Base-by-base conservation (phyloP, 92 coral and sea anemone genomes). In the Micromussa lordhowensis region DNA sequence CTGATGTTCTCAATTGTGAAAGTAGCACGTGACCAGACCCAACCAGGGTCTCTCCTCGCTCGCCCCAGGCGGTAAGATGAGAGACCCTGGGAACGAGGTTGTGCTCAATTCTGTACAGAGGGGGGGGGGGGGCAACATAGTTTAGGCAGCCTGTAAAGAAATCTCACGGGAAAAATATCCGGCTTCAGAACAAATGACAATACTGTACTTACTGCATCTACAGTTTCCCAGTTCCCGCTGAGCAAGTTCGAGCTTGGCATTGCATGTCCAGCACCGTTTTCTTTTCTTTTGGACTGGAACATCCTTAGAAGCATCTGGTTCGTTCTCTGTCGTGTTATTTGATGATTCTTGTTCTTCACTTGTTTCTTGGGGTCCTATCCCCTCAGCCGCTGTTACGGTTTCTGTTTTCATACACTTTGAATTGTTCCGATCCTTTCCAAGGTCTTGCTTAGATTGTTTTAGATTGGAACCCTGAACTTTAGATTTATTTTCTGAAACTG, bases 181-280 rank as follows among this genome's bases (percentile, higher is more conserved):
- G 4, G 34, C 76, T 5, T 15, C 21, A 0, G 0, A 77, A 75
- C 31, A 10, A 75, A 14, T 3, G 1, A 58, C 4, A 61, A 9
- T 21, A 21, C 54, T 7, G 4, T 75, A 87, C 96, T 87, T 71
- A 95, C 98, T 94, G 70, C 98, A 95, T 91, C 92, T 86, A 84
- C 98, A 93, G 54, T 91, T 87, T 26, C 98, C 98, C 61, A 95
- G 84, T 84, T 95, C 96, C 59, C 98, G 83, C 51, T 95, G 98
- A 9, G 98, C 98, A 54, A 95, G 94, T 90, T 95, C 98, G 55
- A 95, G 92, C 84, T 92, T 95, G 2, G 98, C 94, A 77, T 95
- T 93, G 79, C 98, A 95, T 8, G 78, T 92, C 98, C 98, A 95
- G 54, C 98, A 95, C 12, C 96, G 92, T 82, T 95, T 95, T 64